Conservation (phyloP, 2,797 vertebrate species). For the Gadopsis bispinosus region DNA sequence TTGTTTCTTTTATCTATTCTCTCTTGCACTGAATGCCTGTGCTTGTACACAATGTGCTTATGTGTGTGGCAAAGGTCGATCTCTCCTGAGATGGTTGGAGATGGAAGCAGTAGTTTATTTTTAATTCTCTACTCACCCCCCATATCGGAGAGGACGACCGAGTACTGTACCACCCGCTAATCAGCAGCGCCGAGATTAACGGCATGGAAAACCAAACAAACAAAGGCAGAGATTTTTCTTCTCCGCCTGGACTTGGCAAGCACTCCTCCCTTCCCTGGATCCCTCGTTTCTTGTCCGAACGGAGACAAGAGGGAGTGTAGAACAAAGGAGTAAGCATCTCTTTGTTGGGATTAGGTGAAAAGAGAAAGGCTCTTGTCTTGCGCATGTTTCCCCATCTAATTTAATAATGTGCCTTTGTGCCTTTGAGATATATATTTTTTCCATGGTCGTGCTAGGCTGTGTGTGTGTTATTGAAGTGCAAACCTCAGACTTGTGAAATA, state of each 20-base stretch:
- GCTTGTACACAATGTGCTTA: conserved; percentile 14
- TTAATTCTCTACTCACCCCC: conserved; percentile 31
- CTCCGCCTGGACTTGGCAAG: conserved; percentile 71
- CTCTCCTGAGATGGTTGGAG: conserved; percentile 55
- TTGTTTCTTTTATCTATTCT: conserved; percentile 56
- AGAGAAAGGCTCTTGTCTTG: conserved; percentile 78
- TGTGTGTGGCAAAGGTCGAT: conserved; percentile 52
- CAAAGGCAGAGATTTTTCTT: conserved; percentile 66
- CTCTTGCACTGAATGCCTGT: conserved; percentile 2
- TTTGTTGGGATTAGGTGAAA: conserved; percentile 82
- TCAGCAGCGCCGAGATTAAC: conserved; percentile 76
- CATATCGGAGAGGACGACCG: conserved; percentile 41
- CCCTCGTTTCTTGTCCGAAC: conserved; percentile 70
- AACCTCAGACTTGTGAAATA: conserved; percentile 38
- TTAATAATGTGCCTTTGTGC: conserved; percentile 78
- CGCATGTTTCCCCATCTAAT: conserved; percentile 78
- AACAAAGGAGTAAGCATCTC: conserved; percentile 80
- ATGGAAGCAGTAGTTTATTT: conserved; percentile 62
- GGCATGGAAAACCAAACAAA: conserved; percentile 65
- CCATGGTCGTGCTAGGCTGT: not conserved
- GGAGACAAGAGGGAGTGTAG: conserved; percentile 71
- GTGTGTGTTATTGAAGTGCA: conserved; percentile 37
- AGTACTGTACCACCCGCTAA: conserved; percentile 65
- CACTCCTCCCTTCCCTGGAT: conserved; percentile 68
- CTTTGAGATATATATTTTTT: conserved; percentile 47